Conservation (phyloP, 2,113 vertebrate species). For the Corydoras maculifer region DNA sequence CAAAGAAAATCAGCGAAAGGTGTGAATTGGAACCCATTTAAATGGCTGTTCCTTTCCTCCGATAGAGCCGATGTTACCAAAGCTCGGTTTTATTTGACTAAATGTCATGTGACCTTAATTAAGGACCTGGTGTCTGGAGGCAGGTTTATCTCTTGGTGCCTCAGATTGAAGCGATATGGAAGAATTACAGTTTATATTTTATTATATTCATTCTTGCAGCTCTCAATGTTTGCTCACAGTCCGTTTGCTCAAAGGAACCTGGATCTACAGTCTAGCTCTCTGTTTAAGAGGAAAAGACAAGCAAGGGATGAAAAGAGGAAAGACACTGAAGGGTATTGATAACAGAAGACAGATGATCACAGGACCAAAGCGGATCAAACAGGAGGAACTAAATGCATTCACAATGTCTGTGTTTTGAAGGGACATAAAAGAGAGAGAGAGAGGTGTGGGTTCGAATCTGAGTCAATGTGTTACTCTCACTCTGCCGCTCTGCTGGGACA, state of each 20-base stretch:
- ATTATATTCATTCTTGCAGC: neutral
- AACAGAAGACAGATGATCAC: slow-evolving; percentile 24
- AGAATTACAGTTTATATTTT: no score
- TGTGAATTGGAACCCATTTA: no score
- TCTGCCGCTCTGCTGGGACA: no score
- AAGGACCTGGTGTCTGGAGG: no score
- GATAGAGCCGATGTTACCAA: no score
- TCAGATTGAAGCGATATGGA: no score
- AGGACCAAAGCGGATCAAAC: slow-evolving; percentile 27
- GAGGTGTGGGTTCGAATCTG: slow-evolving; percentile 4
- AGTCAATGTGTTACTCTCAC: neutral
- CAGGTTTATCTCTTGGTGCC: no score
- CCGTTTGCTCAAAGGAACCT: neutral
- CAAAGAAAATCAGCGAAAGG: no score
- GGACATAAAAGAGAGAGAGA: slow-evolving; percentile 29
- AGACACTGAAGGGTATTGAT: slow-evolving; percentile 5
- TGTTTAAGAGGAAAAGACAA: slow-evolving; percentile 11
- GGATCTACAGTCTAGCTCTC: neutral
- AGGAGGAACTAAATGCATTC: slow-evolving; percentile 40
- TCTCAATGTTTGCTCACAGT: neutral
- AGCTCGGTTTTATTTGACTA: no score
- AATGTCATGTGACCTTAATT: no score
- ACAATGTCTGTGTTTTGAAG: neutral
- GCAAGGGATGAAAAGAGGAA: slow-evolving; percentile 6
- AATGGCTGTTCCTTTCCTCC: no score